Evolutionary conservation across 2,888 invertebrate species (phyloP), one percentile per base, ranked within the genome.

Genomic region (Sinhomidia bicolor): DNA sequence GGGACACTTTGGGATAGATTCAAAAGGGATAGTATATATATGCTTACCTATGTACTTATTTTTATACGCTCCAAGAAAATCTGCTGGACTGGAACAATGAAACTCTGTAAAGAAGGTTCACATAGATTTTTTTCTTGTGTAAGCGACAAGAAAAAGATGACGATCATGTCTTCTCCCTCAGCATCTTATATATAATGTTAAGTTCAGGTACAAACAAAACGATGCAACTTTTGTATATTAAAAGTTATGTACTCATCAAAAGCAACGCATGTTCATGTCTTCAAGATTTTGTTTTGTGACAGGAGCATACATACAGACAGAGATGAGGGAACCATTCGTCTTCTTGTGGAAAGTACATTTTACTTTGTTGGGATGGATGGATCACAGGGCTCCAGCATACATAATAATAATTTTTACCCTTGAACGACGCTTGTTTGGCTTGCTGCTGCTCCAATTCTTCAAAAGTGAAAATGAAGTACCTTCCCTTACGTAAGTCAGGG

Each of bases 381-480:
- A 12, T 26, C 23, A 26, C 60, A 20, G 68, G 9, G 36, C 12
- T 32, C 65, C 41, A 65, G 51, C 47, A 68, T 68, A 51, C n/a
- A 41, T 47, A 7, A 36, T 78, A n/a, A 78, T 78, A 1, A 54
- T 78, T 81, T 65, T 65, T 65, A 47, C 47, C n/a, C n/a, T n/a
- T n/a, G n/a, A n/a, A 41, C 2, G 20, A 32, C 2, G 51, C 10
- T 65, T n/a, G 44, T 23, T 47, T 44, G 79, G 65, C 51, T 76
- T 36, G 65, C 29, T 76, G 78, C 14, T 81, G 81, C 81, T 65
- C 82, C 68, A 82, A 82, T 82, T 82, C 68, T 62, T 80, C 79
- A 23, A 82, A 51, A 51, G 65, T 44, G 26, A 57, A 65, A 51
- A 65, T 82, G 44, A 82, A 82, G 68, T 82, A 82, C 82, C 62